Percentiles rank a stretch among this genome's conserved stretches.
Evolutionary conservation across 2,113 vertebrate species (phyloP).

Genomic region (Chroicocephalus ridibundus): DNA sequence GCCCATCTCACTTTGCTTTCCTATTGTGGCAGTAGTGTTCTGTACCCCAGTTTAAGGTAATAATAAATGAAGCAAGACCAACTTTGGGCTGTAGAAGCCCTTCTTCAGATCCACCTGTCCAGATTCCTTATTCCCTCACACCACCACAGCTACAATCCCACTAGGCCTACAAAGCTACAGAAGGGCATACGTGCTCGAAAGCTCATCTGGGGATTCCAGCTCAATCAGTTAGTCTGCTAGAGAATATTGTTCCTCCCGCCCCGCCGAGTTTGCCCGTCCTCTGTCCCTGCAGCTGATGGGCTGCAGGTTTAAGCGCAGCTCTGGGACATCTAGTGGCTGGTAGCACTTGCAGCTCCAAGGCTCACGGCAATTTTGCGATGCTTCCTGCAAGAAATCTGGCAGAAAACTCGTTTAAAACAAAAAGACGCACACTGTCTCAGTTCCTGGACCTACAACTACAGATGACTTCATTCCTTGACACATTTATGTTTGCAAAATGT

Average conservation of each 20-base stretch:
- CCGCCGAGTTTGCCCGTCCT: background rate
- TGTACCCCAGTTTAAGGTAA: background rate
- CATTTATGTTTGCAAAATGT: background rate
- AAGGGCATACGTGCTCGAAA: background rate
- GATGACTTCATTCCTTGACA: background rate
- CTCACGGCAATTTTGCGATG: background rate
- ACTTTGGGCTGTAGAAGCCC: background rate
- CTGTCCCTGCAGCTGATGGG: background rate
- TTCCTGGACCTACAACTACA: background rate
- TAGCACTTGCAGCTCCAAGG: background rate
- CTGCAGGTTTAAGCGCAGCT: background rate
- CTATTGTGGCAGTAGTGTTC: background rate
- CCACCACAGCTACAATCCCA: background rate
- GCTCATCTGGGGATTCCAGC: background rate
- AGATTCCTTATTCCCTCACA: background rate
- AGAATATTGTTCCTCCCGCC: background rate
- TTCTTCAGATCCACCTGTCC: background rate
- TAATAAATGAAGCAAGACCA: background rate
- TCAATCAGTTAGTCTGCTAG: background rate
- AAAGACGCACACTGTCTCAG: background rate
- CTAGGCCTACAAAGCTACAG: background rate
- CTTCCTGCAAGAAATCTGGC: background rate
- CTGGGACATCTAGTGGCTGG: constrained; percentile 31
- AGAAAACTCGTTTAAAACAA: background rate
- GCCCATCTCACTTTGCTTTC: background rate